These are phyloP conservation scores for Columba janthina DNA, from an alignment of 2,113 vertebrate species.

Conservation along the genomic window DNA sequence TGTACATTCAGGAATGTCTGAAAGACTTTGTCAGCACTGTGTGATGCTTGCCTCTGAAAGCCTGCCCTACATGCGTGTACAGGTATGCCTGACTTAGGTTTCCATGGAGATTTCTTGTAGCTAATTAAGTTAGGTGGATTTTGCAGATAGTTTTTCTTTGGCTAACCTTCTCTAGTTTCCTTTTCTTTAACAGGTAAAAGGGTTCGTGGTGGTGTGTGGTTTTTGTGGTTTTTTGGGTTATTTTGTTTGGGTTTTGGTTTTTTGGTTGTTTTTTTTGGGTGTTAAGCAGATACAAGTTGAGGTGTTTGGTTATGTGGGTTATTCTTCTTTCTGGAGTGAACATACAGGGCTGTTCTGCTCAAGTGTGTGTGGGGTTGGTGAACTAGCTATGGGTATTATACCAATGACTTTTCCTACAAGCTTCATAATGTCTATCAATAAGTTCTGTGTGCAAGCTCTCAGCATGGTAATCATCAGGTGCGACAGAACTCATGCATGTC, in stretches of 20 bases:
- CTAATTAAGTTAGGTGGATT: background rate
- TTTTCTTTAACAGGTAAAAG: background rate
- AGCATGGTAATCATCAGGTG: background rate
- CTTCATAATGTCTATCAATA: background rate
- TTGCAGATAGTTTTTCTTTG: background rate
- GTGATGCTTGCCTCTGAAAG: background rate
- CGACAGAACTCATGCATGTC: background rate
- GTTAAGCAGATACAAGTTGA: background rate
- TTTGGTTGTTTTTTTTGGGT: background rate
- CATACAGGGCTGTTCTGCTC: background rate
- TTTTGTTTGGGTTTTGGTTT: background rate
- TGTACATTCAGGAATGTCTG: background rate
- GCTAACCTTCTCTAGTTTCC: background rate
- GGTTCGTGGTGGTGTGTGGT: background rate
- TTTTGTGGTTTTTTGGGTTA: background rate
- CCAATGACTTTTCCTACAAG: background rate
- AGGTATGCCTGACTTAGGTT: slow-evolving; percentile 30
- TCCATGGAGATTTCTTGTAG: slow-evolving; percentile 64
- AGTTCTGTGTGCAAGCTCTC: background rate
- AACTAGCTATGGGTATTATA: background rate
- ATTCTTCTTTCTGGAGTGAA: background rate
- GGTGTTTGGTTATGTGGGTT: background rate
- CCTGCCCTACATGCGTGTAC: background rate
- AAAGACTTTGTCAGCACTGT: background rate
- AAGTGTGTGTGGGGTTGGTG: background rate